These are phyloP conservation scores for Oryzias javanicus DNA, from an alignment of 2,113 vertebrate genomes.

Conservation along the genomic window DNA sequence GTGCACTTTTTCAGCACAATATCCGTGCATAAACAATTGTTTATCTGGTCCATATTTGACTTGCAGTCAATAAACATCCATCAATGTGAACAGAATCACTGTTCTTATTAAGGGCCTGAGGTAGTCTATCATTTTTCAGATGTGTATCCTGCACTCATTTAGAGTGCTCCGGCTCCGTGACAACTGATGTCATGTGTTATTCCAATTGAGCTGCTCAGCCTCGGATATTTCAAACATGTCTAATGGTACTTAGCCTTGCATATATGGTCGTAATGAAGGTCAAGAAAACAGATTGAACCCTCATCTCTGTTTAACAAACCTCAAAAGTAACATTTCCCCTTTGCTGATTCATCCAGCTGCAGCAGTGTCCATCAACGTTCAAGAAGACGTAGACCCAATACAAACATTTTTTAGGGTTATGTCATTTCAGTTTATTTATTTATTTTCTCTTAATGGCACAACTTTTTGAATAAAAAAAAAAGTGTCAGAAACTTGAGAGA, in stretches of 20 bases:
- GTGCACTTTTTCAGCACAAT: neutral
- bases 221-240: neutral
- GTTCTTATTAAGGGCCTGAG: neutral
- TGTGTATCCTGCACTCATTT: too few species aligned
- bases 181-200: neutral
- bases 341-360: constrained; percentile 18
- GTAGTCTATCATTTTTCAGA: neutral
- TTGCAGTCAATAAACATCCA: neutral
- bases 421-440: too few species aligned
- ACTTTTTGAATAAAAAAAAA: too few species aligned
- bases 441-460: too few species aligned
- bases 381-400: constrained; percentile 1
- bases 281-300: constrained; percentile 1
- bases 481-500: constrained; percentile 12
- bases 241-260: neutral
- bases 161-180: neutral
- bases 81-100: constrained; percentile 8
- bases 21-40: neutral
- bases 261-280: neutral
- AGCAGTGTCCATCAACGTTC: constrained; percentile 18
- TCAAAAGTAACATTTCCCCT: constrained; percentile 51
- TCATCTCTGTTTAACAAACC: constrained; percentile 35
- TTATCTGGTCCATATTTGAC: neutral
- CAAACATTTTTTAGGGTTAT: neutral
- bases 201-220: neutral